Conservation (phyloP, 2,797 vertebrate genomes). For the Muscicapa comitata region DNA sequence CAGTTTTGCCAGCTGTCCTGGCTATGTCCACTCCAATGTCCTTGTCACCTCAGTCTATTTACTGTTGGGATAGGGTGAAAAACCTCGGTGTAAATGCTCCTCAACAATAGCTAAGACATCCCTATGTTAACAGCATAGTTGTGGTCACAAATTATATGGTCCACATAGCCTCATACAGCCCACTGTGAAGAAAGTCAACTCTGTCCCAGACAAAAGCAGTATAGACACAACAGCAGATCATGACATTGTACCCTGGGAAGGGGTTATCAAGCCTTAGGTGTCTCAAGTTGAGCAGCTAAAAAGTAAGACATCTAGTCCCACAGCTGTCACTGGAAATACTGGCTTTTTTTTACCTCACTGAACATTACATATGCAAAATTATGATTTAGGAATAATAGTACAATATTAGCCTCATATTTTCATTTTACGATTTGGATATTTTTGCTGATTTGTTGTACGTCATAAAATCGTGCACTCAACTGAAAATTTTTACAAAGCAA, state of each 20-base stretch:
- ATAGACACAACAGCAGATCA: not conserved
- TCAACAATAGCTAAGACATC: not conserved
- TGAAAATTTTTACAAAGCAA: not conserved
- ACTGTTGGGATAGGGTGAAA: not conserved
- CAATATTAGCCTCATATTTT: not conserved
- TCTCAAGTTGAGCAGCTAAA: not conserved
- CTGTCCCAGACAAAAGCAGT: not conserved
- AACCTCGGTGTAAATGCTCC: not conserved
- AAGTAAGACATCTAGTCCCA: not conserved
- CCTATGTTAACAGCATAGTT: not conserved
- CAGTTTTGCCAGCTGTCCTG: not conserved
- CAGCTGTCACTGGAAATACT: not conserved
- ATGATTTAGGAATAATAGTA: not conserved
- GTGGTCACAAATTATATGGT: not conserved
- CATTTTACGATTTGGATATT: not conserved
- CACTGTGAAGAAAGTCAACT: not conserved
- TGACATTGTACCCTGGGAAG: not conserved
- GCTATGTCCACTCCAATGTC: not conserved
- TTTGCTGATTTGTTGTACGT: not conserved
- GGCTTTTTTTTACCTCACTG: not conserved
- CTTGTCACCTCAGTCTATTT: not conserved
- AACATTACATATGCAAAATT: not conserved
- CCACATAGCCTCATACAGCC: rapidly evolving
- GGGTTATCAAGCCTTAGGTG: not conserved
- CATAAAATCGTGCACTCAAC: not conserved